These are phyloP conservation scores for Phalanger gymnotis DNA, from an alignment of 2,797 vertebrate species.

Conservation along the genomic window DNA sequence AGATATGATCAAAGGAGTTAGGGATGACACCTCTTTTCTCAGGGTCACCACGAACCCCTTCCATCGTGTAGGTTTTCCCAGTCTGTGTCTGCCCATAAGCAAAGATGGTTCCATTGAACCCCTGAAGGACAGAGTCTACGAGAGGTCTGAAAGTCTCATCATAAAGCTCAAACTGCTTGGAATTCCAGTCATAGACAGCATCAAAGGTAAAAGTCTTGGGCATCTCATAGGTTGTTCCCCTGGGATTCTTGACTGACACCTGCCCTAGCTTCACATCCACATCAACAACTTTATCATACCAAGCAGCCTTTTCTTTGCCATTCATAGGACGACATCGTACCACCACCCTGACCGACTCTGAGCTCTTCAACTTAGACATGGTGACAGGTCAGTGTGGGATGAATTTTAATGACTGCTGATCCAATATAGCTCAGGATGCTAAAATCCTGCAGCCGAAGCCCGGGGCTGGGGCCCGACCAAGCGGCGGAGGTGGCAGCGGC, in stretches of 20 bases:
- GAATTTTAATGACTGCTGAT: not conserved
- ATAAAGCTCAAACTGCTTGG: conserved; percentile 97
- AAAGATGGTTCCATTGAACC: conserved; percentile 98
- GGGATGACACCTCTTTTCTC: too few species aligned
- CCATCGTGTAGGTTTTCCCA: too few species aligned
- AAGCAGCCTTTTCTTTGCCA: conserved; percentile 91
- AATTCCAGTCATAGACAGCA: conserved; percentile 95
- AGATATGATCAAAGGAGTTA: too few species aligned
- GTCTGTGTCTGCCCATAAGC: conserved; percentile 98
- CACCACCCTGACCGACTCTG: conserved; percentile 95
- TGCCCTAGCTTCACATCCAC: conserved; percentile 98
- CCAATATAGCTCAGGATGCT: conserved; percentile 53
- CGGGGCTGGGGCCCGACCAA: too few species aligned
- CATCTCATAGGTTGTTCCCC: conserved; percentile 89
- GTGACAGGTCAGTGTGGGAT: not conserved
- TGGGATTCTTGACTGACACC: conserved; percentile 92
- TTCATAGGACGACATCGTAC: conserved; percentile 99
- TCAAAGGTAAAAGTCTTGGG: conserved; percentile 98
- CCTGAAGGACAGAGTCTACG: conserved; percentile 95
- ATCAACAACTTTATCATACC: conserved; percentile 92
- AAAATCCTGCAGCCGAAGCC: too few species aligned
- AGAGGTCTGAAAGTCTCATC: conserved; percentile 96
- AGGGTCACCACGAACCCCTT: too few species aligned
- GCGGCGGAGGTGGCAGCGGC: too few species aligned
- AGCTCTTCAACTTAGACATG: conserved; percentile 95